Base-by-base conservation (phyloP, 2,113 vertebrate genomes). In the Azemiops feae region DNA sequence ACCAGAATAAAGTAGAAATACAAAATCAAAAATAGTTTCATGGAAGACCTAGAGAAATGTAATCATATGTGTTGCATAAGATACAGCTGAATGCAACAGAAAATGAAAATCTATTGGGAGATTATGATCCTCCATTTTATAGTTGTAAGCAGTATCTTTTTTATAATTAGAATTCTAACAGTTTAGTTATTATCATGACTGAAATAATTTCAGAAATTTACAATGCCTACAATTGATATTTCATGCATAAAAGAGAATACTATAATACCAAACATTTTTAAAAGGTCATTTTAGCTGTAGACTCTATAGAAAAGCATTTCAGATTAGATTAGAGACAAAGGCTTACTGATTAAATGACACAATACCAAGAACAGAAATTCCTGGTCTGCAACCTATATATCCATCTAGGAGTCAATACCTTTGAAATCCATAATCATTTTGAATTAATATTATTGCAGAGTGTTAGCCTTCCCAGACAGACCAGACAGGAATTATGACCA, bases 141-240 rank as follows among this genome's bases (percentile, higher is more conserved):
- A 57, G 39, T 92, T 60, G 50, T 87, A 92, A 92, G 30, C 57
- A 58, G 39, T 11, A 60, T 53, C 50, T 50, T 30, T 86, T 92
- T 60, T 23, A 34, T 64, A 60, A 92, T 92, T 64, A 52, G 43
- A 92, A 92, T 60, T 60, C 55, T 87, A 87, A 60, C 58, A 81
- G 3, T 43, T n/a, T 87, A 58, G 20, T 87, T 92, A 57, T 85
- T 85, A 45, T 47, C 23, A 54, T 81, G 47, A 81, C 45, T 92
- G 34, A 18, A 30, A 85, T 4, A 43, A 14, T 50, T n/a, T 34
- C 23, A 57, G 6, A 57, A 87, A 87, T 47, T 50, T 34, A 50
- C 58, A 92, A 50, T 43, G 43, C 43, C 58, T 18, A 27, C 58
- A 60, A 50, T 27, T 86, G 55, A 4, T 34, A 18, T 57, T 92